A percentile compares a stretch with the other conserved stretches of the same genome.
Evolutionary conservation across 1,140 invertebrate genomes (phyloP).

Genomic region (Halictus rubicundus): DNA sequence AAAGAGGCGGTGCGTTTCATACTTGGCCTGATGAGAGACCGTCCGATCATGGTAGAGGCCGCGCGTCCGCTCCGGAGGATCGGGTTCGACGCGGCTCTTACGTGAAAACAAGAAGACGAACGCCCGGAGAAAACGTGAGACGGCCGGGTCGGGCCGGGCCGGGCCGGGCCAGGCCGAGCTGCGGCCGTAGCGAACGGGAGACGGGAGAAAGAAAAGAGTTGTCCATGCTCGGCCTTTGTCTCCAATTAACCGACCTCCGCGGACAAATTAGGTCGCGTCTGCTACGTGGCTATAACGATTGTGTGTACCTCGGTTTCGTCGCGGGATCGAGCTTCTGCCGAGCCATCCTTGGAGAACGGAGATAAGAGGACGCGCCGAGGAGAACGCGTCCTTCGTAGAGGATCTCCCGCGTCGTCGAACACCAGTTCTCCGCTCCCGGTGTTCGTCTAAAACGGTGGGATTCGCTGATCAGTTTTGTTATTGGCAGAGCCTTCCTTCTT

Average conservation of each 20-base stretch:
- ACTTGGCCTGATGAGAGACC: conserved; percentile 44
- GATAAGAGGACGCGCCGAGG: not conserved
- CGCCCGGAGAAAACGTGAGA: conserved; percentile 28
- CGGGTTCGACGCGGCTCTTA: not conserved
- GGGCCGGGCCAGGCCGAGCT: not conserved
- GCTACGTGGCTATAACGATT: conserved; percentile 44
- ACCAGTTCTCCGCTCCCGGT: no score
- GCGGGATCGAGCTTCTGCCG: conserved; percentile 1
- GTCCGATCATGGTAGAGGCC: conserved; percentile 21
- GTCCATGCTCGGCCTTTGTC: conserved; percentile 49
- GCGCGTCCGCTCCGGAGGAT: not conserved
- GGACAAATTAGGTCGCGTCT: conserved; percentile 67
- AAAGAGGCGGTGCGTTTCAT: conserved; percentile 53
- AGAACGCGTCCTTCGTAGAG: conserved; percentile 4
- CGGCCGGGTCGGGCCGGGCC: not conserved
- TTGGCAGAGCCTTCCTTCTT: no score
- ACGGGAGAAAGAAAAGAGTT: conserved; percentile 22
- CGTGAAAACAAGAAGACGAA: conserved; percentile 9
- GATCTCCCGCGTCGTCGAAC: no score
- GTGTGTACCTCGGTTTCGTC: conserved; percentile 14
- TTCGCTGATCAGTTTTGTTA: no score
- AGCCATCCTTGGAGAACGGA: conserved; percentile 31
- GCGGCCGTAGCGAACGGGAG: not conserved
- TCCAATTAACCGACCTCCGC: conserved; percentile 63
- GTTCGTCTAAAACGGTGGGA: no score